Evolutionary conservation across 1,140 invertebrate genomes (phyloP).

Genomic region (Drosophila lacteicornis): DNA sequence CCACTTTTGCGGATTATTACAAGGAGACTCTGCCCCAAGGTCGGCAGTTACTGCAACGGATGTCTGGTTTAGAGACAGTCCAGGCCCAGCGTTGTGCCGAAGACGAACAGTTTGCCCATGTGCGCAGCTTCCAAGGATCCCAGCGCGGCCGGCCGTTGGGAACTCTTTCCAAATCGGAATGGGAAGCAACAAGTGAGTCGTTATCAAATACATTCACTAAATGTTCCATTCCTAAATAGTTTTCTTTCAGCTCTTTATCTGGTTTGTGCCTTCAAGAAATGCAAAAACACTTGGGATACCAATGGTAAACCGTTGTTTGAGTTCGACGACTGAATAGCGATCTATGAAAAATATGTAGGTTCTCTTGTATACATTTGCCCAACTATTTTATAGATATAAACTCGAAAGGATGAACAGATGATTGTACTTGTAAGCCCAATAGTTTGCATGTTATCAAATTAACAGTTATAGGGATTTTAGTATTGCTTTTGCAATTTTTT

Average conservation of each 20-base stretch:
- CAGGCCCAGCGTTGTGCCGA: slow-evolving; percentile 86
- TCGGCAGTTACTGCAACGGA: slow-evolving; percentile 88
- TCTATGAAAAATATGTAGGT: slow-evolving; percentile 2
- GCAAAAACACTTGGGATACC: slow-evolving; percentile 88
- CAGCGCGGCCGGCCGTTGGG: slow-evolving; percentile 86
- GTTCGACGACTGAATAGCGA: slow-evolving; percentile 67
- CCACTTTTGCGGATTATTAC: slow-evolving; percentile 93
- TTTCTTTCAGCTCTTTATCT: slow-evolving; percentile 91
- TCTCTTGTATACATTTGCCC: slow-evolving; percentile 7
- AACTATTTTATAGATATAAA: slow-evolving; percentile 15
- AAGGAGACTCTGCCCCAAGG: slow-evolving; percentile 87
- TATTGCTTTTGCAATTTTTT: slow-evolving; percentile 1
- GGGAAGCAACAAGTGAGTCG: slow-evolving; percentile 95
- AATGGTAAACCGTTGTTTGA: slow-evolving; percentile 87
- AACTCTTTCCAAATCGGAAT: slow-evolving; percentile 95
- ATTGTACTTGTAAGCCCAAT: slow-evolving; percentile 19
- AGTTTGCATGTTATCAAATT: slow-evolving; percentile 14
- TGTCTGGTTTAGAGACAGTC: slow-evolving; percentile 91
- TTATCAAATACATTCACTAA: background rate
- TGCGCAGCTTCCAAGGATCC: slow-evolving; percentile 85
- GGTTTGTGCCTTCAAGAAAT: slow-evolving; percentile 94
- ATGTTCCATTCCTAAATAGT: rapidly evolving
- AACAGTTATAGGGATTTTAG: slow-evolving; percentile 6
- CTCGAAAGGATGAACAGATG: slow-evolving; percentile 45
- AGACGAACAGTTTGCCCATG: slow-evolving; percentile 90